Percentiles rank a stretch among this genome's conserved stretches.
Evolutionary conservation across 2,797 vertebrate species (phyloP).

Genomic region (Antennarius maculatus): DNA sequence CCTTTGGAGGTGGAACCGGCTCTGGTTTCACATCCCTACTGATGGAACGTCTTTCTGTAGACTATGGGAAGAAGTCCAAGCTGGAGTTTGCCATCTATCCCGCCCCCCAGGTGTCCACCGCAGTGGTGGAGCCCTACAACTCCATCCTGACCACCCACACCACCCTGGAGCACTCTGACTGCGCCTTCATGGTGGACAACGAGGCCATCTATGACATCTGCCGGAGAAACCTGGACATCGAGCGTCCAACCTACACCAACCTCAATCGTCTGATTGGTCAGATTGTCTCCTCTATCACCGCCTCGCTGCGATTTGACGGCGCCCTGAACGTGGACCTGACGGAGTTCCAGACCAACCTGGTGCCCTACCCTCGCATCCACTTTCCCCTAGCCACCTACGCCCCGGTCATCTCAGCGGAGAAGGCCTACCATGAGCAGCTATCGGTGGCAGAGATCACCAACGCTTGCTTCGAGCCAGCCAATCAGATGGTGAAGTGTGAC

Average conservation of each 20-base stretch:
- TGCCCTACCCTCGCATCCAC: slow-evolving; percentile 11
- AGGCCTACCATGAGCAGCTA: slow-evolving; percentile 11
- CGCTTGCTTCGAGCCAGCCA: slow-evolving; percentile 84
- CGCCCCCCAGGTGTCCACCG: slow-evolving; percentile 87
- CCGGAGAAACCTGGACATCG: slow-evolving; percentile 88
- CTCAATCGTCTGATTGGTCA: slow-evolving; percentile 9
- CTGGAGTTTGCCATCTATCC: slow-evolving; percentile 89
- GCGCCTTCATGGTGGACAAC: slow-evolving; percentile 94
- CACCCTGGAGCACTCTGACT: slow-evolving; percentile 93
- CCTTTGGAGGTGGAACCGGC: slow-evolving; percentile 83
- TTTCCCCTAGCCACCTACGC: slow-evolving; percentile 8
- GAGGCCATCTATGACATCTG: slow-evolving; percentile 94
- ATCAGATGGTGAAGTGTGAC: slow-evolving; percentile 87
- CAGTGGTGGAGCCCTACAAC: slow-evolving; percentile 90
- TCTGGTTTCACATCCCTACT: slow-evolving; percentile 89
- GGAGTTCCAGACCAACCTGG: slow-evolving; percentile 16
- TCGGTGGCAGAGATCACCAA: slow-evolving; percentile 8
- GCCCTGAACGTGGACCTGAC: slow-evolving; percentile 11
- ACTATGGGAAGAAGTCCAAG: slow-evolving; percentile 92
- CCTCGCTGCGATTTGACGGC: slow-evolving; percentile 4
- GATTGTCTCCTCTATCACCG: slow-evolving; percentile 10
- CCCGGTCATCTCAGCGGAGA: slow-evolving; percentile 7
- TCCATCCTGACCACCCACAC: slow-evolving; percentile 91
- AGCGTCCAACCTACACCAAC: slow-evolving; percentile 13
- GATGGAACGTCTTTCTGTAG: slow-evolving; percentile 90